Base-by-base conservation (phyloP, 2,797 vertebrate species). In the Sebastes umbrosus region DNA sequence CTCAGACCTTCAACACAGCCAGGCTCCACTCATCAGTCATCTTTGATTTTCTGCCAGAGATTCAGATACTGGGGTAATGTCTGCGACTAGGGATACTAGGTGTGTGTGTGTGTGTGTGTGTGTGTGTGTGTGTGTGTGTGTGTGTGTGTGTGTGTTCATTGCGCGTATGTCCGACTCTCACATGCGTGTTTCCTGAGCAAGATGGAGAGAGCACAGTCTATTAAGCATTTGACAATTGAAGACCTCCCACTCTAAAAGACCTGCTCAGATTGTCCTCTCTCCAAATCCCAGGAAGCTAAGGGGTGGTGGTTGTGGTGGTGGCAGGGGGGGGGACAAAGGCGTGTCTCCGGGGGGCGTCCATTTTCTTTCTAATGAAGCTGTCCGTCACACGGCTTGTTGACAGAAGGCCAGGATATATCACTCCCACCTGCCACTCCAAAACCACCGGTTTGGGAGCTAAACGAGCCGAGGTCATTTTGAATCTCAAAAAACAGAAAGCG, bases 281-380 rank as follows among this genome's bases (percentile, higher is more conserved):
- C 73, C 88, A 79, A 91, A 73, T 89, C 89, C 85, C 81, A 84
- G 83, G 84, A 90, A 92, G 92, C 87, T 63, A 58, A 54, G 79
- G 69, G 74, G 57, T 25, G 6, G 29, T 25, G 20, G 18, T 24
- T 18, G 63, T 36, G 16, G 43, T 27, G 20, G 20, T 24, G 27
- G 63, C 32, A 7, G 43, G 39, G 39, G 43, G 62, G 68, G 80
- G 69, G 79, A 77, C 79, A 87, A 90, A 93, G 91, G 88, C 86
- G 84, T 92, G 91, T 94, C 93, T 89, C 73, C 2, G 24, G 77
- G 68, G 83, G 83, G 81, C 62, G 73, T 78, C 79, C 89, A 91
- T 95, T 96, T 94, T 95, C 88, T 94, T 93, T 90, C 87, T 95
- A 95, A 96, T 96, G 91, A 95, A 95, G 93, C 92, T 95, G 93